Conservation (phyloP, 2,113 vertebrate species). For the Rallus limicola region DNA sequence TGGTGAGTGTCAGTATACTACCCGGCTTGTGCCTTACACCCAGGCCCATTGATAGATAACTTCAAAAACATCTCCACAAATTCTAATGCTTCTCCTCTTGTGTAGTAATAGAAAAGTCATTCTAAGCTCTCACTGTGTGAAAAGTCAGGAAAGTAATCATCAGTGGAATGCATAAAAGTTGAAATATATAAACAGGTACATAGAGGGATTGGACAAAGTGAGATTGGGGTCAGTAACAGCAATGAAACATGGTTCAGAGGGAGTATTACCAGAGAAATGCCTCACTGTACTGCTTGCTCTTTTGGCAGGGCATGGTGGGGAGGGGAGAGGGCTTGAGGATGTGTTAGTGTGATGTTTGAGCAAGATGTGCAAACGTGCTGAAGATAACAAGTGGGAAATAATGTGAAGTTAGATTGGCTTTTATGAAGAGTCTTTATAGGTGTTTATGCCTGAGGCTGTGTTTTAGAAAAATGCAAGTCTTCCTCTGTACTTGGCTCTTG, state of each 20-base stretch:
- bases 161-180: not conserved
- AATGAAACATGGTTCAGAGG: not conserved
- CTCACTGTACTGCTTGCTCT: not conserved
- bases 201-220: not conserved
- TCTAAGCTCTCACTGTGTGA: not conserved
- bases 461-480: not conserved
- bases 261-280: not conserved
- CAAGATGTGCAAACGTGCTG: not conserved
- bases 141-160: not conserved
- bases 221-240: not conserved
- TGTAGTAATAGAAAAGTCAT: not conserved
- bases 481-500: not conserved
- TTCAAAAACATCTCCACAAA: not conserved
- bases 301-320: not conserved
- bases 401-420: not conserved
- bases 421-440: not conserved
- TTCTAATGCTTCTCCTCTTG: not conserved
- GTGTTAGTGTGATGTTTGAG: not conserved
- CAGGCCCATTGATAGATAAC: fast-evolving
- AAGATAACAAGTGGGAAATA: not conserved
- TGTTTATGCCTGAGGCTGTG: not conserved
- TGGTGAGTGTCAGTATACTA: not conserved
- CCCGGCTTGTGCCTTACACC: not conserved
- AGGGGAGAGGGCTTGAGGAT: not conserved
- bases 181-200: not conserved